A percentile compares a stretch with the other conserved stretches of the same genome.
These are phyloP conservation scores for Adelges cooleyi DNA, from an alignment of 1,140 invertebrate species.

Conservation along the genomic window DNA sequence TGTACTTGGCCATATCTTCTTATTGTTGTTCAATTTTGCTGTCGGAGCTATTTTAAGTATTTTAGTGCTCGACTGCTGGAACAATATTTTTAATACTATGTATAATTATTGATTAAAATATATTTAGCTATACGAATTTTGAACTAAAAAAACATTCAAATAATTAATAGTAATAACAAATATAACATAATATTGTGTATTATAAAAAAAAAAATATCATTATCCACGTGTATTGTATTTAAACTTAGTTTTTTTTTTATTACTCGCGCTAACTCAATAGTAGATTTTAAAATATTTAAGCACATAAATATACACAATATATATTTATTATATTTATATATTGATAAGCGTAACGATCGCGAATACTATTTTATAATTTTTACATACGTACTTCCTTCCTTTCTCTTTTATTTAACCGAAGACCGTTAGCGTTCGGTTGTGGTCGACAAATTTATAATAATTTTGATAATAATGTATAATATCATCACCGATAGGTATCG, in stretches of 20 bases:
- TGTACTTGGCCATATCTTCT: slow-evolving; percentile 15
- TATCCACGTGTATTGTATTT: not conserved
- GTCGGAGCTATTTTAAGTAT: not conserved
- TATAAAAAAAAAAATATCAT: not conserved
- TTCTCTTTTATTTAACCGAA: too few relatives aligned
- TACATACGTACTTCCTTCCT: too few relatives aligned
- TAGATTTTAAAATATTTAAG: not conserved
- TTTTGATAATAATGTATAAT: too few relatives aligned
- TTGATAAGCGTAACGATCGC: too few relatives aligned
- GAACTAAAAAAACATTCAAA: not conserved
- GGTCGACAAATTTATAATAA: too few relatives aligned
- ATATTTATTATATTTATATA: too few relatives aligned
- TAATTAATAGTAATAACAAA: slow-evolving; percentile 1
- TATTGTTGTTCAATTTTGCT: not conserved
- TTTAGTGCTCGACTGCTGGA: not conserved
- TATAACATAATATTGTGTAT: slow-evolving; percentile 3
- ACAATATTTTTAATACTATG: not conserved
- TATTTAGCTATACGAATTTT: not conserved
- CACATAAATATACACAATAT: too few relatives aligned
- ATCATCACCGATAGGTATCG: too few relatives aligned
- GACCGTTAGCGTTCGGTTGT: too few relatives aligned
- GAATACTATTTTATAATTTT: too few relatives aligned
- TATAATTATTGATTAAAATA: slow-evolving; percentile 4
- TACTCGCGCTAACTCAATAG: slow-evolving; percentile 5
- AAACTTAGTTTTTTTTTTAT: slow-evolving; percentile 22